Conservation (phyloP, 2,113 vertebrate species). For the Ploceus nigricollis region DNA sequence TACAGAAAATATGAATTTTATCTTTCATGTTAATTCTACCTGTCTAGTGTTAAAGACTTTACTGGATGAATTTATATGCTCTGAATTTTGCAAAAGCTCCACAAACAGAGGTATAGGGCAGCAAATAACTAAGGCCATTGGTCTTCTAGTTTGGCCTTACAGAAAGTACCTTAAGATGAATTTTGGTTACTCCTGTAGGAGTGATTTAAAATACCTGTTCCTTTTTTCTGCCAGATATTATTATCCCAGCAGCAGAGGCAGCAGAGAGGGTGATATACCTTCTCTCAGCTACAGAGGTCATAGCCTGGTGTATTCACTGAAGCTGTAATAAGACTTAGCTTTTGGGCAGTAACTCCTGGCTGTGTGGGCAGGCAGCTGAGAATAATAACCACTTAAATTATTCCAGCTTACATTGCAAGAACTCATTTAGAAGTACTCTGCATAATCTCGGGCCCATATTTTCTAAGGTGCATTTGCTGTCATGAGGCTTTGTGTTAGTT, state of each 20-base stretch:
- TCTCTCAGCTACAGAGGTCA: neutral
- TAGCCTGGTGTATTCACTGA: neutral
- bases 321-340: neutral
- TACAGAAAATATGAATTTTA: neutral
- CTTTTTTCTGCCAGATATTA: neutral
- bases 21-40: neutral
- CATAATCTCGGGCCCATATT: neutral
- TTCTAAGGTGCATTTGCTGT: neutral
- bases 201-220: constrained; percentile 19
- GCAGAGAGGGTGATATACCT: constrained; percentile 16
- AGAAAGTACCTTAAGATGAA: neutral
- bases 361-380: constrained; percentile 12
- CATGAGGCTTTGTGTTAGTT: neutral
- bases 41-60: neutral
- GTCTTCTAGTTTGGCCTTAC: neutral
- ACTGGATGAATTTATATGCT: neutral
- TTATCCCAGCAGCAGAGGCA: neutral
- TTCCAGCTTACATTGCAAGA: neutral
- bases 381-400: constrained; percentile 40
- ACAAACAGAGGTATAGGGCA: neutral
- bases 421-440: neutral
- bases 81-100: neutral
- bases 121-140: neutral
- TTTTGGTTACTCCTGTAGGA: neutral
- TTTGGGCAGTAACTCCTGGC: constrained; percentile 5